These are phyloP conservation scores for Heteromurus nitidus DNA, from an alignment of 2,888 invertebrate genomes.

Conservation along the genomic window DNA sequence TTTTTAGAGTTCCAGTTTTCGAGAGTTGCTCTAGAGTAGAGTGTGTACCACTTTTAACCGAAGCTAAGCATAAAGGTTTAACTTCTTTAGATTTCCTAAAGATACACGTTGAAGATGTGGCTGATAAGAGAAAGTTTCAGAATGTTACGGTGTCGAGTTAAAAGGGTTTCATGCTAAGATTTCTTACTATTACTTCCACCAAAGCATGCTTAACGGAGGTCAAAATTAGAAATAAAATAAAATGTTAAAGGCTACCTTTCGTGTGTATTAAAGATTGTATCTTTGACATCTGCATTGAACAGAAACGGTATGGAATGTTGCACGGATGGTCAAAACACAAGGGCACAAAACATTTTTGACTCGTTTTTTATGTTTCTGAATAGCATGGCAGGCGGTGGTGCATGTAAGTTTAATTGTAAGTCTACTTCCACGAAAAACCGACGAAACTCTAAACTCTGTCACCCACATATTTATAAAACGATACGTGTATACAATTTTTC, in stretches of 20 bases:
- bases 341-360: too few species aligned
- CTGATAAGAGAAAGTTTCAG: conserved; percentile 43
- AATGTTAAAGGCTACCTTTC: conserved; percentile 18
- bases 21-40: conserved; percentile 14
- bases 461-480: conserved; percentile 30
- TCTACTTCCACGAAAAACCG: not conserved
- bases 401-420: too few species aligned
- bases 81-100: conserved; percentile 13
- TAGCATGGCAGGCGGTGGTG: not conserved
- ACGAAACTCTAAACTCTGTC: conserved; percentile 39
- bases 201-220: not conserved
- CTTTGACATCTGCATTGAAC: conserved; percentile 32
- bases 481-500: not conserved
- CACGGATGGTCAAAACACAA: too few species aligned
- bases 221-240: conserved; percentile 16
- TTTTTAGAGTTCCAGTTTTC: conserved; percentile 46
- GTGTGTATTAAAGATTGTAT: conserved; percentile 17
- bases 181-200: conserved; percentile 10
- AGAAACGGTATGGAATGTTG: conserved; percentile 3
- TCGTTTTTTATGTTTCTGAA: too few species aligned
- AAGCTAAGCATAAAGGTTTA: conserved; percentile 11
- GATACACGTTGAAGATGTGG: conserved; percentile 30
- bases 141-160: conserved; percentile 35
- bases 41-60: not conserved
- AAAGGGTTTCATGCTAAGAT: conserved; percentile 28